Base-by-base conservation (phyloP, 2,888 invertebrate genomes). In the Cheilosia impressa region DNA sequence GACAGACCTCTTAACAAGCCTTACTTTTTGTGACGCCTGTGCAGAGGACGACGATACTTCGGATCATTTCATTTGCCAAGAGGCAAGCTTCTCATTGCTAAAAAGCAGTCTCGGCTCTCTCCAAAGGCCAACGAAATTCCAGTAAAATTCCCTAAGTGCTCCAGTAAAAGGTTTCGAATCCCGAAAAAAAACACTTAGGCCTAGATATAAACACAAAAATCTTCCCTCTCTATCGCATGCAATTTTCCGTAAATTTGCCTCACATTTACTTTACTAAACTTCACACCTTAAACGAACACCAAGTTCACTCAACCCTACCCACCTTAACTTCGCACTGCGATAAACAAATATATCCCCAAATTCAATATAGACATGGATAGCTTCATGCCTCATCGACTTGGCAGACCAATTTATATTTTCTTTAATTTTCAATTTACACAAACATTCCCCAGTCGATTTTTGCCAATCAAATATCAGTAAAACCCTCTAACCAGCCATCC, bases 361-460 rank as follows among this genome's bases (percentile, higher is more conserved):
- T 68, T 17, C 52, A 34, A 43, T 13, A 15, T 19, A 57, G 58
- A 22, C 43, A 58, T 38, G 15, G 43, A 72, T 43, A 52, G 6
- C 47, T 17, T 6, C 38, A 15, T 34, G 41, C 43, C n/a, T 24
- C 19, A 75, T 57, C n/a, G 24, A 17, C 43, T 9, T 22, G 19
- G 10, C 10, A 15, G 4, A 17, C 31, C 24, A 13, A 27, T 45
- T 53, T 53, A 38, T 13, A 22, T 43, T 53, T 73, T 73, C 34
- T 77, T 77, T 68, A 73, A 78, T 73, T 69, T 78, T 73, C 83
- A 83, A 83, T 78, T 73, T 72, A 62, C 43, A 38, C 55, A 78
- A 62, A 68, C 57, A 73, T 73, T 55, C 73, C 83, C 78, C 78
- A 73, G 55, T 77, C 62, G 66, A 77, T 45, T 52, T 55, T 52